These are phyloP conservation scores for Hydrotaea diabolus DNA, from an alignment of 2,888 invertebrate species.

Conservation along the genomic window DNA sequence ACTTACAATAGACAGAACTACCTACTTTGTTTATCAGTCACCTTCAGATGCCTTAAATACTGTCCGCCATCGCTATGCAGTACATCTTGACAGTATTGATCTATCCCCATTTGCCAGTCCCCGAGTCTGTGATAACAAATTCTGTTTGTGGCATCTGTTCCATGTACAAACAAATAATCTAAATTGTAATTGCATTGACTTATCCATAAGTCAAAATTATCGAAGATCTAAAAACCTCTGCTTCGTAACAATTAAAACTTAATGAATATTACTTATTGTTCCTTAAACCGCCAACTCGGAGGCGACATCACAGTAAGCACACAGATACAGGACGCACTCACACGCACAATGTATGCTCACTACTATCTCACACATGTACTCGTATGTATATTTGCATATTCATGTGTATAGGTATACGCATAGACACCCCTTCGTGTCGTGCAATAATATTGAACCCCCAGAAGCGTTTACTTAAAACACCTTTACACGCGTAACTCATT, in stretches of 20 bases:
- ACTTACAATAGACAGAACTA: too few relatives aligned
- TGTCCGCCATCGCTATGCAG: too few relatives aligned
- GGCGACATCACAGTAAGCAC: not conserved
- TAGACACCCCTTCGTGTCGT: not conserved
- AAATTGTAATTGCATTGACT: constrained; percentile 5
- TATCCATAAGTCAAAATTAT: constrained; percentile 23
- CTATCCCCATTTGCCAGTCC: not conserved
- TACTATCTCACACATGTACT: too few relatives aligned
- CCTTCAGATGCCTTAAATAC: too few relatives aligned
- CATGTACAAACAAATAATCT: not conserved
- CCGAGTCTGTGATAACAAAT: not conserved
- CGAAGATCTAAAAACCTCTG: constrained; percentile 13
- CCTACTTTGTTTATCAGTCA: too few relatives aligned
- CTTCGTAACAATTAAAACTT: constrained; percentile 56
- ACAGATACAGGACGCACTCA: constrained; percentile 13
- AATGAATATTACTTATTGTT: constrained; percentile 47
- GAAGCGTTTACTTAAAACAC: constrained; percentile 66
- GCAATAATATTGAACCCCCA: constrained; percentile 48
- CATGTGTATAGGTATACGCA: not conserved
- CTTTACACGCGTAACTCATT: constrained; percentile 66
- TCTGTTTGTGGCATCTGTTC: not conserved
- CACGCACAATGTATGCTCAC: too few relatives aligned
- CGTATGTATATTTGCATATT: not conserved
- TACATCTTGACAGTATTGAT: too few relatives aligned
- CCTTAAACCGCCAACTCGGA: constrained; percentile 35